Percentiles rank a stretch among this genome's conserved stretches.
phyloP scores from a whole-genome alignment of 2,797 vertebrate genomes.

The Muraenolepis orangiensis region DNA sequence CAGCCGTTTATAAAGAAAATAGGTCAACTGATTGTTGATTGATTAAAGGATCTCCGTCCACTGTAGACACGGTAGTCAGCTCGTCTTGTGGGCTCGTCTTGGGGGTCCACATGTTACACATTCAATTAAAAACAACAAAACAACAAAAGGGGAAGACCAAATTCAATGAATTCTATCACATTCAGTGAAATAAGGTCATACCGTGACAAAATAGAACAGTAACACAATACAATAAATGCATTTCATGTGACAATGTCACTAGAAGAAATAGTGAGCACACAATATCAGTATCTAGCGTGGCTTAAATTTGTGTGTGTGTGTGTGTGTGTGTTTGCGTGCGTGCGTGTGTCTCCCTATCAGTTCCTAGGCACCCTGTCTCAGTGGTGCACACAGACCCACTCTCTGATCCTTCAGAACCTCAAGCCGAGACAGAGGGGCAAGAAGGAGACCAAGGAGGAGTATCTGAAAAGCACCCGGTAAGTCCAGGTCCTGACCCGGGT shows the following conservation, averaged over 20 bases:
- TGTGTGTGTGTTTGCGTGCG: background rate
- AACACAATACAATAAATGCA: background rate
- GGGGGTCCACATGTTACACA: background rate
- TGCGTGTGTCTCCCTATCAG: constrained; percentile 61
- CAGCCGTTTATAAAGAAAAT: background rate
- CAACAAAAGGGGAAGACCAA: too few relatives aligned
- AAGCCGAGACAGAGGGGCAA: constrained; percentile 95
- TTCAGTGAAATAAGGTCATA: too few relatives aligned
- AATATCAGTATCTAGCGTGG: background rate
- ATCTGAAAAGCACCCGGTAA: constrained; percentile 95
- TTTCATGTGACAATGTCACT: too few relatives aligned
- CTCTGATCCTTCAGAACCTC: constrained; percentile 96
- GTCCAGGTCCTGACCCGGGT: constrained; percentile 23
- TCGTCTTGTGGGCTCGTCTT: too few relatives aligned
- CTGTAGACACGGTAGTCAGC: background rate
- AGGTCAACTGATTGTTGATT: background rate
- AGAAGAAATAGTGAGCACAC: background rate
- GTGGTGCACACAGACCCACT: constrained; percentile 98
- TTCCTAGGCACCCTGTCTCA: constrained; percentile 92
- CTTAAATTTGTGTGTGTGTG: background rate
- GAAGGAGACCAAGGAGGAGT: constrained; percentile 97
- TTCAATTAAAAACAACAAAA: background rate
- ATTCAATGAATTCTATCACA: too few relatives aligned
- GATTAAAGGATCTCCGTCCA: background rate
- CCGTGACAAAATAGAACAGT: too few relatives aligned